Evolutionary conservation across 1,140 invertebrate species (phyloP), one percentile per base, ranked within the genome.

Genomic region (Bombus confusus): DNA sequence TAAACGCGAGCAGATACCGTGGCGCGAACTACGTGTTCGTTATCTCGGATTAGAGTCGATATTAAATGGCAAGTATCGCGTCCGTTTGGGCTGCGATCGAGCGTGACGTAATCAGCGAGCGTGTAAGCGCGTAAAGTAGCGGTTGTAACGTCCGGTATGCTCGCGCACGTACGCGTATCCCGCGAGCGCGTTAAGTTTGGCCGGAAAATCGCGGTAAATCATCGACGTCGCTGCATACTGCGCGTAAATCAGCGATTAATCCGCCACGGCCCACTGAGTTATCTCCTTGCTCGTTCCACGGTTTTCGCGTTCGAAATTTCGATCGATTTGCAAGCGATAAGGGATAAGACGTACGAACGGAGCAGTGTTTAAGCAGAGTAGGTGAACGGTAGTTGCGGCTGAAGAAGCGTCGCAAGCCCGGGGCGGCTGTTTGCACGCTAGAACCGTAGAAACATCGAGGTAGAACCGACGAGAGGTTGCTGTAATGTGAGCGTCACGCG

Each of bases 161-260:
- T 18, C 39, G 43, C 39, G 37, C 39, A 25, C 31, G 34, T 68
- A 37, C 22, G 2, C 34, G 2, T 31, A 39, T 6, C 37, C 18
- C 22, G 28, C 37, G 39, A 39, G 52, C 25, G 77, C 83, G 52
- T 80, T 80, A 85, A 85, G 69, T 85, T 85, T 73, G 76, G 41
- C 57, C 22, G 68, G 47, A 57, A 64, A 80, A 82, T 69, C 59
- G 37, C 80, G 73, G 22, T 86, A 86, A 86, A 86, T 86, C 85
- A 83, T 77, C 57, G 47, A 62, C 73, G 52, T 57, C 47, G 85
- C 31, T 64, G 52, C 41, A 73, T 43, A 71, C 71, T 41, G 47
- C 62, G 81, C 91, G 90, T 92, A 91, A 92, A 92, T 92, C 90
- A 91, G 59, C 85, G 86, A 86, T 87, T 92, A 92, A 92, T 90